Conservation (phyloP, 2,888 invertebrate species). For the Rhogogaster chlorosoma region DNA sequence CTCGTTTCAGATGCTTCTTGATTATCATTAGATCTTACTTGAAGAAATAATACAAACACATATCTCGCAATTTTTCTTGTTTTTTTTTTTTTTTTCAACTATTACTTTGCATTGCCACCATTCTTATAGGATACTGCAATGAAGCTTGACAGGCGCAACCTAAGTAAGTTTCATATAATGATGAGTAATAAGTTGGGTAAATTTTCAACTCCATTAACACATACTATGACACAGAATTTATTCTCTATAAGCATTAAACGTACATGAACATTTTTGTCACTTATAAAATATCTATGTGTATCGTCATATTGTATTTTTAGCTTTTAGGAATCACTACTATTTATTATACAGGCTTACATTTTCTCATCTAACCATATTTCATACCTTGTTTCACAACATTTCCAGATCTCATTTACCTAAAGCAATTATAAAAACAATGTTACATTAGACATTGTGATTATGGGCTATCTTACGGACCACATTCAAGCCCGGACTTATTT, state of each 20-base stretch:
- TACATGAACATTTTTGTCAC: conserved; percentile 73
- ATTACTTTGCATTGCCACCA: neutral
- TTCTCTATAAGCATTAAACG: conserved; percentile 74
- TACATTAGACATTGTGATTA: conserved; percentile 29
- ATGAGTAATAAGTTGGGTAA: neutral
- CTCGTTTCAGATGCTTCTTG: neutral
- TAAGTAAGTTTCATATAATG: neutral
- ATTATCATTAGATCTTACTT: neutral
- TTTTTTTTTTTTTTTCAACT: neutral
- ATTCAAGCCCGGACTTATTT: conserved; percentile 18
- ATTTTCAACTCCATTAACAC: conserved; percentile 22
- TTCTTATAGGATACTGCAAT: neutral
- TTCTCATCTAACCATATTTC: conserved; percentile 58
- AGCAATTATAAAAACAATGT: conserved; percentile 47
- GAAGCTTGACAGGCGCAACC: neutral
- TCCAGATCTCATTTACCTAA: conserved; percentile 34
- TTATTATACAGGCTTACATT: conserved; percentile 68
- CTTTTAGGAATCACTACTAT: conserved; percentile 60
- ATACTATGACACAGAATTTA: conserved; percentile 73
- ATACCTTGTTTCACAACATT: conserved; percentile 41
- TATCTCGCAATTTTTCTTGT: neutral
- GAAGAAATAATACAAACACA: neutral
- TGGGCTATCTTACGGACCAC: conserved; percentile 17
- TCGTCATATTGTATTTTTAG: conserved; percentile 57
- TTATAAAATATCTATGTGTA: conserved; percentile 74